A percentile compares a stretch with the other conserved stretches of the same genome.
These are phyloP conservation scores for Tetraneura akinire DNA, from an alignment of 1,140 invertebrate genomes.

Conservation along the genomic window DNA sequence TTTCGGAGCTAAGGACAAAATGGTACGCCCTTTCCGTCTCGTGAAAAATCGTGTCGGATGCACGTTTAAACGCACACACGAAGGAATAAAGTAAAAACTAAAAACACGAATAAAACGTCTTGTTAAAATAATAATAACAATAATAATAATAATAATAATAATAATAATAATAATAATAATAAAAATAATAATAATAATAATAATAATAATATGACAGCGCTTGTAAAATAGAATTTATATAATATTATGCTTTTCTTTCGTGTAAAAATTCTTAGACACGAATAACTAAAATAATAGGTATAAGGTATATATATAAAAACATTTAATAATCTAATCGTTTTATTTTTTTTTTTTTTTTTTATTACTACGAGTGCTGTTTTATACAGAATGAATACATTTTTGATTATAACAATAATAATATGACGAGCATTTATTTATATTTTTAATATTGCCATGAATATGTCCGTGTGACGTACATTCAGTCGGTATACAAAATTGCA, in stretches of 20 bases:
- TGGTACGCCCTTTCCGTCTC: neutral
- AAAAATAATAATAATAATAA: too few relatives aligned
- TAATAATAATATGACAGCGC: too few relatives aligned
- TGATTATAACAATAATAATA: too few relatives aligned
- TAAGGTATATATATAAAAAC: too few relatives aligned
- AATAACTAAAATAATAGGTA: too few relatives aligned
- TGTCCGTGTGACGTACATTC: neutral
- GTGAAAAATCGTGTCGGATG: neutral
- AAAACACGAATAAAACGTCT: neutral
- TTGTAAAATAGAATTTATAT: too few relatives aligned
- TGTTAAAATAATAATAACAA: neutral
- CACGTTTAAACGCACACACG: neutral
- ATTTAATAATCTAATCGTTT: too few relatives aligned
- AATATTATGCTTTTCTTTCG: neutral
- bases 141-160: too few relatives aligned
- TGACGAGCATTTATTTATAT: neutral
- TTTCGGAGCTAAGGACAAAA: neutral
- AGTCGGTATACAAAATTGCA: neutral
- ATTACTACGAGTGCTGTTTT: too few relatives aligned
- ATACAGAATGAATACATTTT: too few relatives aligned
- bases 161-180: too few relatives aligned
- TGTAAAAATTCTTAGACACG: neutral
- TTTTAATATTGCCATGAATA: neutral
- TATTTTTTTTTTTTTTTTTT: too few relatives aligned
- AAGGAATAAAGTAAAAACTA: neutral